These are phyloP conservation scores for Plutella xylostella DNA, from an alignment of 2,888 invertebrate species.

Conservation along the genomic window DNA sequence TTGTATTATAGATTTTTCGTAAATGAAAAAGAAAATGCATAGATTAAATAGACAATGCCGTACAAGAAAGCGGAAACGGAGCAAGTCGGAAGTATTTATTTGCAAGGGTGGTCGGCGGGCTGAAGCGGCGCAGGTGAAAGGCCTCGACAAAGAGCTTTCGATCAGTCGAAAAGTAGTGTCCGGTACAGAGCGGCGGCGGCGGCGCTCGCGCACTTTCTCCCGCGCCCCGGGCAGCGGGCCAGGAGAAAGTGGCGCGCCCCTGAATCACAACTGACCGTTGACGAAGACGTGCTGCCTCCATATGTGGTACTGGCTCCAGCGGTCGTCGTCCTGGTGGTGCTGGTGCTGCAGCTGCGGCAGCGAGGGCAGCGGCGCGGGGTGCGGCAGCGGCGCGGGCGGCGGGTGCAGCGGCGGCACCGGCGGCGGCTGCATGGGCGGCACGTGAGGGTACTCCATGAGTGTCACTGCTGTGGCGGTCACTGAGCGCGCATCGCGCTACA, in stretches of 20 bases:
- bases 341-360: slow-evolving; percentile 72
- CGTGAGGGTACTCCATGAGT: slow-evolving; percentile 63
- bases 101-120: slow-evolving; percentile 2
- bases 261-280: slow-evolving; percentile 72
- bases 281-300: slow-evolving; percentile 86
- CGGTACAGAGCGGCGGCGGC: slow-evolving; percentile 27
- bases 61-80: too few relatives aligned
- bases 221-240: slow-evolving; percentile 1
- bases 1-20: too few relatives aligned
- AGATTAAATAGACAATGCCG: too few relatives aligned
- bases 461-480: slow-evolving; percentile 30
- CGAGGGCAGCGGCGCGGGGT: slow-evolving; percentile 71
- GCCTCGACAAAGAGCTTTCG: slow-evolving; percentile 45
- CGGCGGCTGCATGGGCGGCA: slow-evolving; percentile 64
- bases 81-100: too few relatives aligned
- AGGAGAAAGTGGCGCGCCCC: neutral
- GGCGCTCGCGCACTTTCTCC: slow-evolving; percentile 55
- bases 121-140: slow-evolving; percentile 29
- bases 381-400: slow-evolving; percentile 65
- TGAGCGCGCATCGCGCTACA: slow-evolving; percentile 50
- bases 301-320: slow-evolving; percentile 82
- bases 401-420: slow-evolving; percentile 75
- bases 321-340: slow-evolving; percentile 72
- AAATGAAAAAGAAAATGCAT: too few relatives aligned
- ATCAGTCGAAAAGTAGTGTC: slow-evolving; percentile 43